A percentile compares a stretch with the other conserved stretches of the same genome.
phyloP scores from a whole-genome alignment of 2,888 invertebrate genomes.

The Entomobrya proxima region DNA sequence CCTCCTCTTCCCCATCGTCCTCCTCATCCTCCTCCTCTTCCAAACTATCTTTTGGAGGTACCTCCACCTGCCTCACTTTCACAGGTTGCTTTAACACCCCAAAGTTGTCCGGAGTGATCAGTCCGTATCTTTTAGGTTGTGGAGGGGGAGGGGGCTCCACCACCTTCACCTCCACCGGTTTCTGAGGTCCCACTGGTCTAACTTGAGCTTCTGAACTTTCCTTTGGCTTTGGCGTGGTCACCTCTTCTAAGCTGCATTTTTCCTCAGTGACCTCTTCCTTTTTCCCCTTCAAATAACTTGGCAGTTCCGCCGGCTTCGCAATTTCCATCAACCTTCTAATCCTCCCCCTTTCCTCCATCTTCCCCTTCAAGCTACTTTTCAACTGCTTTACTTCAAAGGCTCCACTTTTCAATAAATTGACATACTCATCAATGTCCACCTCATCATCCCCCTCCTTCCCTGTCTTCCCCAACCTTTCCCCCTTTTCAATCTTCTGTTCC shows the following conservation, averaged over 20 bases:
- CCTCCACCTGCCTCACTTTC: background rate
- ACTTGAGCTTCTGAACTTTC: background rate
- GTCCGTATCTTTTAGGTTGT: conserved; percentile 23
- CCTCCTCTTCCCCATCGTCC: background rate
- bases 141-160: background rate
- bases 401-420: conserved; percentile 80
- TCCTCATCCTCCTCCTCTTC: conserved; percentile 37
- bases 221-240: background rate
- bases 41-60: background rate
- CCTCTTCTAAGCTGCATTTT: background rate
- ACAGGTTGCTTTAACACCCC: background rate
- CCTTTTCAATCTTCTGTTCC: conserved; percentile 79
- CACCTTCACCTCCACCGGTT: too few relatives aligned
- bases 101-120: conserved; percentile 37
- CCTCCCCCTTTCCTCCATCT: conserved; percentile 84
- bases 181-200: conserved; percentile 42
- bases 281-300: conserved; percentile 73
- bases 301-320: conserved; percentile 78
- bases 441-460: conserved; percentile 77
- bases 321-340: conserved; percentile 86
- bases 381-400: conserved; percentile 79
- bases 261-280: background rate
- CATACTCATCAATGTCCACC: conserved; percentile 85
- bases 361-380: conserved; percentile 81
- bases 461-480: conserved; percentile 77